A percentile compares a stretch with the other conserved stretches of the same genome.
Evolutionary conservation across 2,888 invertebrate species (phyloP).

Genomic region (Calameuta idolon): DNA sequence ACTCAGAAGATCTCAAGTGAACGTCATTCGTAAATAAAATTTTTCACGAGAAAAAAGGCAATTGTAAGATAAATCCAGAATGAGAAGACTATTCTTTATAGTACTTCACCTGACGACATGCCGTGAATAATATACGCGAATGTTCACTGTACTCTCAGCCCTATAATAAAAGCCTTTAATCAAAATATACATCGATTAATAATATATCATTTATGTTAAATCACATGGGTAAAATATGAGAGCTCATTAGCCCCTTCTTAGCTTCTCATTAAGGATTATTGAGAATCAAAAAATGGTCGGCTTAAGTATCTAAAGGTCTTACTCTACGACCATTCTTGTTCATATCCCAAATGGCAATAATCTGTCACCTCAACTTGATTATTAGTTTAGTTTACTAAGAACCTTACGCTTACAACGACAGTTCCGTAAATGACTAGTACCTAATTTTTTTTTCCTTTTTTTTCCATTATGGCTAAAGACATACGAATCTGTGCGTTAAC

Average conservation of each 20-base stretch:
- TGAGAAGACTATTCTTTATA: neutral
- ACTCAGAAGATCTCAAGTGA: neutral
- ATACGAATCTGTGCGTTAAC: slow-evolving; percentile 30
- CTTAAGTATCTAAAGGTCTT: neutral
- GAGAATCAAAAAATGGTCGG: neutral
- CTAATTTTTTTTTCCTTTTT: slow-evolving; percentile 4
- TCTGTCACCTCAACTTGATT: neutral
- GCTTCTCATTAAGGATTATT: neutral
- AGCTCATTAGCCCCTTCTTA: neutral
- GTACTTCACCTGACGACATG: neutral
- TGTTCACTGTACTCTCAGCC: neutral
- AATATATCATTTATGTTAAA: slow-evolving; percentile 7
- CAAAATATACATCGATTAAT: slow-evolving; percentile 20
- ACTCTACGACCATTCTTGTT: neutral
- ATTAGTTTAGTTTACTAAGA: neutral
- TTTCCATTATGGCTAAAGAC: slow-evolving; percentile 36
- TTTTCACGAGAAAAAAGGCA: neutral
- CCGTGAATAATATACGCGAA: neutral
- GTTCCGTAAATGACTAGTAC: slow-evolving; percentile 45
- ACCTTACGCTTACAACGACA: slow-evolving; percentile 34
- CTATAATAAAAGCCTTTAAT: slow-evolving; percentile 21
- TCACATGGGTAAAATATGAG: neutral
- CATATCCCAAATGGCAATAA: neutral
- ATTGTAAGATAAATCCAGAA: neutral
- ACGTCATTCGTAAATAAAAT: neutral